Conservation (phyloP, 2,888 invertebrate genomes). For the Xylota sylvarum region DNA sequence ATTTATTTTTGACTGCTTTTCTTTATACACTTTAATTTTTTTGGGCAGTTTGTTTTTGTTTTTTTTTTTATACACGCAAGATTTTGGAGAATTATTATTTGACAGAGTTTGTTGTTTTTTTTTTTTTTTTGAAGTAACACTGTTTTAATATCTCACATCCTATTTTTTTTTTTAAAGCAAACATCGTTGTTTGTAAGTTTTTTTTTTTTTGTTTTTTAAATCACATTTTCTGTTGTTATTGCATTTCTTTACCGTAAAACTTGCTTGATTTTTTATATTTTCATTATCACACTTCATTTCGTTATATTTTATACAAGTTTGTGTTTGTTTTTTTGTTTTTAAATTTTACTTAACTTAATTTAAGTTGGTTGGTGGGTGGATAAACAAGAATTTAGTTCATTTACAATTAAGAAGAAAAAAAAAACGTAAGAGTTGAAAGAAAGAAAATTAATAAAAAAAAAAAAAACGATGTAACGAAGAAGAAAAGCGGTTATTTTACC, state of each 20-base stretch:
- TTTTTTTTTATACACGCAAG: neutral
- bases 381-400: slow-evolving; percentile 74
- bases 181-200: slow-evolving; percentile 11
- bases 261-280: slow-evolving; percentile 35
- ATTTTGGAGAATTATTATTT: neutral
- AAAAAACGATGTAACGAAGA: slow-evolving; percentile 65
- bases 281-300: slow-evolving; percentile 75
- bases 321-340: slow-evolving; percentile 24
- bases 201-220: slow-evolving; percentile 47
- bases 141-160: slow-evolving; percentile 17
- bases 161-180: neutral
- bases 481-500: slow-evolving; percentile 46
- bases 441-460: slow-evolving; percentile 18
- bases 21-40: slow-evolving; percentile 27
- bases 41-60: slow-evolving; percentile 40
- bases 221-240: slow-evolving; percentile 71
- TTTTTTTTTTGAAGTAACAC: neutral
- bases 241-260: slow-evolving; percentile 58
- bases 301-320: slow-evolving; percentile 58
- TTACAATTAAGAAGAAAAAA: slow-evolving; percentile 45
- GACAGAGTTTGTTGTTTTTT: neutral
- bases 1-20: slow-evolving; percentile 31
- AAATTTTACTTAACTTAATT: slow-evolving; percentile 65
- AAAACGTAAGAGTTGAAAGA: slow-evolving; percentile 10
- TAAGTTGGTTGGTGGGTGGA: slow-evolving; percentile 77